Conservation (phyloP, 23 tunicate genomes). For the Trididemnum clinides region DNA sequence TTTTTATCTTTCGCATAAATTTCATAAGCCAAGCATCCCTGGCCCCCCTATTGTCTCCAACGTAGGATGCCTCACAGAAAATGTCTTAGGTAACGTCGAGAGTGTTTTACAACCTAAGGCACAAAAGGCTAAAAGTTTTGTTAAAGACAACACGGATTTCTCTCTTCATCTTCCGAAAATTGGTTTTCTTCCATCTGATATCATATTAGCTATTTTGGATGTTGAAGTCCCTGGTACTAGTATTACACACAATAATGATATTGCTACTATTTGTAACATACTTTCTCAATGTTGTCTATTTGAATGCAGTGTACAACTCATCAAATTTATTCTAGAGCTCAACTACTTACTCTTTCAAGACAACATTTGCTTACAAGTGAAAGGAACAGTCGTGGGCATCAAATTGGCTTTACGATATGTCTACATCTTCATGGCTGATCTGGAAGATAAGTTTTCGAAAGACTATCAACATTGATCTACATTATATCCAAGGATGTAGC, state of each 20-base stretch:
- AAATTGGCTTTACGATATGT: constrained; percentile 1
- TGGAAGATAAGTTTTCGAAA: neutral
- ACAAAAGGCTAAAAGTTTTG: no score
- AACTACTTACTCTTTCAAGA: neutral
- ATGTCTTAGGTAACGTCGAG: no score
- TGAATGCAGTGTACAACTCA: neutral
- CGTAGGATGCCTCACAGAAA: no score
- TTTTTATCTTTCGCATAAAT: no score
- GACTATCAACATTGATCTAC: neutral
- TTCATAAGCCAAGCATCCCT: no score
- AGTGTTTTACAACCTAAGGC: no score
- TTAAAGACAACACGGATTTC: no score
- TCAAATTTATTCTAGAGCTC: neutral
- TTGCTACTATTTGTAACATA: neutral
- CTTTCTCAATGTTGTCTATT: neutral
- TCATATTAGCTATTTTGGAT: neutral
- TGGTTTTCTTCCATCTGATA: neutral
- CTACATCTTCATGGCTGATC: neutral
- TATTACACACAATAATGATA: neutral
- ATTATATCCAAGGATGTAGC: neutral
- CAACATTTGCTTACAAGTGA: neutral
- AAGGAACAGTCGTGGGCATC: neutral
- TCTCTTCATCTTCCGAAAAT: no score
- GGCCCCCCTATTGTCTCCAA: no score
- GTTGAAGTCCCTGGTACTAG: neutral